These are phyloP conservation scores for Eubasilissa splendida DNA, from an alignment of 2,888 invertebrate species.

Conservation along the genomic window DNA sequence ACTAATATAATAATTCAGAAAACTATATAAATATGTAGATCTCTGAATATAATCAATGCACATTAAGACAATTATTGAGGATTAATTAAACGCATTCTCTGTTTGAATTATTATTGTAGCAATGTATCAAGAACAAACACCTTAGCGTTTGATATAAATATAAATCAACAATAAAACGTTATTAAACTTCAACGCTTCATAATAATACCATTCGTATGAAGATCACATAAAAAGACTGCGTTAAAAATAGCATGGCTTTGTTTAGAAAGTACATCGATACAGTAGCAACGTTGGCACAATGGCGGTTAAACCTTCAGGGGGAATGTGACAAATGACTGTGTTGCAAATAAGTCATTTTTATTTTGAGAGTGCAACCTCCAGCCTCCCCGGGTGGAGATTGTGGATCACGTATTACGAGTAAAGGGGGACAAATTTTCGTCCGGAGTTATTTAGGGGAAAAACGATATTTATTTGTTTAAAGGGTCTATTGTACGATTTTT, in stretches of 20 bases:
- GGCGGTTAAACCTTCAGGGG: slow-evolving; percentile 43
- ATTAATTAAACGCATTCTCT: too few species aligned
- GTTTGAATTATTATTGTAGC: too few species aligned
- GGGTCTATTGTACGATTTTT: background rate
- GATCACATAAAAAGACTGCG: too few species aligned
- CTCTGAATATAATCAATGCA: too few species aligned
- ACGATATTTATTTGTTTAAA: slow-evolving; percentile 37
- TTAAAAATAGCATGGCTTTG: slow-evolving; percentile 26
- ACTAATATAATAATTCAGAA: too few species aligned
- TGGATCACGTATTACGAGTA: slow-evolving; percentile 53
- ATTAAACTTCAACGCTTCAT: too few species aligned
- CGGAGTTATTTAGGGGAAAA: slow-evolving; percentile 39
- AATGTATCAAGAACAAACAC: too few species aligned
- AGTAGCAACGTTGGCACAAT: slow-evolving; percentile 13
- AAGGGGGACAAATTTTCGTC: slow-evolving; percentile 54
- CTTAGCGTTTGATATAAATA: too few species aligned
- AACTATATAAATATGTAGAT: too few species aligned
- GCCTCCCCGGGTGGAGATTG: slow-evolving; percentile 53
- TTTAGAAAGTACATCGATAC: slow-evolving; percentile 16
- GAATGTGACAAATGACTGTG: slow-evolving; percentile 51
- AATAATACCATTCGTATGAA: too few species aligned
- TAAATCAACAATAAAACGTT: too few species aligned
- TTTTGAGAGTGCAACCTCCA: slow-evolving; percentile 31
- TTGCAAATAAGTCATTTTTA: slow-evolving; percentile 56
- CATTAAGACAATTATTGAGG: too few species aligned